Base-by-base conservation (phyloP, 2,113 vertebrate species). In the Polypterus bichir region DNA sequence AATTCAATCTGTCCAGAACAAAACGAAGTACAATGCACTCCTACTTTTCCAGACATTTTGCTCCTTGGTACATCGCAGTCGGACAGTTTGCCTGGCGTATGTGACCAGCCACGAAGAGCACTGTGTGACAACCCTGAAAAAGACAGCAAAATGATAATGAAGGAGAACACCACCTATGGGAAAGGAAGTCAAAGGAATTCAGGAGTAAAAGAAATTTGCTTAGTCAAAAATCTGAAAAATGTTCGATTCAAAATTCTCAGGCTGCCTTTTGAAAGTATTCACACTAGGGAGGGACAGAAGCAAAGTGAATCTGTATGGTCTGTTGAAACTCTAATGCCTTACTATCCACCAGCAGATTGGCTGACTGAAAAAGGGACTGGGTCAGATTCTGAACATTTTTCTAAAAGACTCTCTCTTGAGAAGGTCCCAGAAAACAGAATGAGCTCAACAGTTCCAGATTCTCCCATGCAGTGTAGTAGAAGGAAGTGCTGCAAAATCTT, bases 301-400 rank as follows among this genome's bases (percentile, higher is more conserved):
- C 76, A 79, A 59, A 82, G 85, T 49, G 73, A 76, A 5, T 75
- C 70, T 0, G 70, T 83, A 59, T 86, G 81, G 84, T 85, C 86
- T 0, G 47, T 68, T 9, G 80, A 83, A 59, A 79, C 77, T 10
- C 44, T 80, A 1, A 44, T 10, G 62, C 78, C 61, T 3, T 65
- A 76, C 47, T 59, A 74, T 6, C 66, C 76, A 1, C 73, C 79
- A 1, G 53, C 67, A 0, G 79, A 78, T 3, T 73, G 62, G 1
- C 11, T 73, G 57, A 54, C 68, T 5, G 66, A 67, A 45, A 74
- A 71, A 6, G 54, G 59, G 44, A 8, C 47, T 52, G 51, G 10
- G 1, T 5, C 52, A 6, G 74, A 73, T 4, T 63, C 69, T 46
- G 53, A 54, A 3, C 63, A 60, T 9, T 65, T 64, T 4, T 54